These are phyloP conservation scores for Cryptus viduatorius DNA, from an alignment of 2,888 invertebrate species.

Conservation along the genomic window DNA sequence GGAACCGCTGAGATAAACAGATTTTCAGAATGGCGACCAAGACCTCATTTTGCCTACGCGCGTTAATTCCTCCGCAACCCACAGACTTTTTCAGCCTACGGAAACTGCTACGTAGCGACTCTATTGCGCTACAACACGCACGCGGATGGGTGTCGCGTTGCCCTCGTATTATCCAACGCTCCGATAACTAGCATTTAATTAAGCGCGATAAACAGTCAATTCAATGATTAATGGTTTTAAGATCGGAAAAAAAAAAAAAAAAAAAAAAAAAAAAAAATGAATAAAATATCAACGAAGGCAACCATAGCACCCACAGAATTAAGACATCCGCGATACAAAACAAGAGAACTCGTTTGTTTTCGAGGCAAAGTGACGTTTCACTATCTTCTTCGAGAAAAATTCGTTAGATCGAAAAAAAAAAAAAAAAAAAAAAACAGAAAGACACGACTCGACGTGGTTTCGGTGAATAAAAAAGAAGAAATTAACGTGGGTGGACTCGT, in stretches of 20 bases:
- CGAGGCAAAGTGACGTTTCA: constrained; percentile 27
- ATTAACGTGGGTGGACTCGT: constrained; percentile 68
- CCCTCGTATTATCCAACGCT: constrained; percentile 56
- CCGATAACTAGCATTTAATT: constrained; percentile 65
- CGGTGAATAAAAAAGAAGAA: constrained; percentile 58
- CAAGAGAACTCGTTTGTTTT: constrained; percentile 31
- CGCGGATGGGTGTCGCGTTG: constrained; percentile 43
- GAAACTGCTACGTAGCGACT: constrained; percentile 58
- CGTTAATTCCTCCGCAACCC: constrained; percentile 73
- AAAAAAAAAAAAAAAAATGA: constrained; percentile 28
- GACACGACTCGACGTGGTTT: constrained; percentile 49
- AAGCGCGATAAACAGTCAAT: constrained; percentile 47
- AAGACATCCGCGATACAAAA: constrained; percentile 2
- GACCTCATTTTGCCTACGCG: constrained; percentile 77
- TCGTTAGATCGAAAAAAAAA: neutral
- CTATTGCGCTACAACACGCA: constrained; percentile 35
- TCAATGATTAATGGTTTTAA: constrained; percentile 54
- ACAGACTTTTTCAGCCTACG: constrained; percentile 73
- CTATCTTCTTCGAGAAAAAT: constrained; percentile 14
- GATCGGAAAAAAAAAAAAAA: constrained; percentile 25
- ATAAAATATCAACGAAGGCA: constrained; percentile 27
- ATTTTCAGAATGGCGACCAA: constrained; percentile 74
- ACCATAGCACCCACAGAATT: constrained; percentile 12
- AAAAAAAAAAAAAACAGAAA: constrained; percentile 43
- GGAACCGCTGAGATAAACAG: constrained; percentile 66